phyloP scores from a whole-genome alignment of 2,797 vertebrate genomes.

The Enteromius treurensis region DNA sequence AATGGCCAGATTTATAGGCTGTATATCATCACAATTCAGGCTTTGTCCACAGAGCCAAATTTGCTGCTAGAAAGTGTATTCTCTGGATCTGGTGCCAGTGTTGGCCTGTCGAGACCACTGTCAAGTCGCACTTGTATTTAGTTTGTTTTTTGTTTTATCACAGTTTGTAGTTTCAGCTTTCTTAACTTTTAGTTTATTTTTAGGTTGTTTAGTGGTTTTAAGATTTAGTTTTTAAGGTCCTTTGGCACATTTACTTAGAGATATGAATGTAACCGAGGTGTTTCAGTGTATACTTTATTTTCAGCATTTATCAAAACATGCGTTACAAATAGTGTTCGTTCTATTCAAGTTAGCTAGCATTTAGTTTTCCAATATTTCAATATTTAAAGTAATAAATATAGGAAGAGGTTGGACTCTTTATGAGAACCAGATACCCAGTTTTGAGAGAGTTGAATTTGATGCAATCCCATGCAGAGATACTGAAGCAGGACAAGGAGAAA shows the following conservation, averaged over 20 bases:
- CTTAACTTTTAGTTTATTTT: not conserved
- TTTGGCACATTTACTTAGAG: not conserved
- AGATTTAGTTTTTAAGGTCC: not conserved
- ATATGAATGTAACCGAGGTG: not conserved
- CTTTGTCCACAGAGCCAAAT: slow-evolving; percentile 46
- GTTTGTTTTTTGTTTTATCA: not conserved
- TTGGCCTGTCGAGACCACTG: slow-evolving; percentile 34
- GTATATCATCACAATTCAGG: slow-evolving; percentile 48
- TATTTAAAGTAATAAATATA: not conserved
- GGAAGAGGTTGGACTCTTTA: not conserved
- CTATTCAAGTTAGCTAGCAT: not conserved
- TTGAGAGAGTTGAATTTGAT: not conserved
- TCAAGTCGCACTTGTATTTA: slow-evolving; percentile 27
- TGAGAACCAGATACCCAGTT: not conserved
- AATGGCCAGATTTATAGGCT: slow-evolving; percentile 49
- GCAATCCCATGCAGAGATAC: not conserved
- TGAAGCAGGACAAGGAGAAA: slow-evolving; percentile 5
- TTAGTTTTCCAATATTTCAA: not conserved
- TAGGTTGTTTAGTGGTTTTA: not conserved
- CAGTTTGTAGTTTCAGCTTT: not conserved
- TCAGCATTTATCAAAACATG: not conserved
- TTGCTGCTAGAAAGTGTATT: slow-evolving; percentile 15
- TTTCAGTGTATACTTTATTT: not conserved
- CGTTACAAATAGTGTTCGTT: not conserved
- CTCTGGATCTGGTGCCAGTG: slow-evolving; percentile 41